Base-by-base conservation (phyloP, 2,113 vertebrate species). In the Paedocypris sp. region DNA sequence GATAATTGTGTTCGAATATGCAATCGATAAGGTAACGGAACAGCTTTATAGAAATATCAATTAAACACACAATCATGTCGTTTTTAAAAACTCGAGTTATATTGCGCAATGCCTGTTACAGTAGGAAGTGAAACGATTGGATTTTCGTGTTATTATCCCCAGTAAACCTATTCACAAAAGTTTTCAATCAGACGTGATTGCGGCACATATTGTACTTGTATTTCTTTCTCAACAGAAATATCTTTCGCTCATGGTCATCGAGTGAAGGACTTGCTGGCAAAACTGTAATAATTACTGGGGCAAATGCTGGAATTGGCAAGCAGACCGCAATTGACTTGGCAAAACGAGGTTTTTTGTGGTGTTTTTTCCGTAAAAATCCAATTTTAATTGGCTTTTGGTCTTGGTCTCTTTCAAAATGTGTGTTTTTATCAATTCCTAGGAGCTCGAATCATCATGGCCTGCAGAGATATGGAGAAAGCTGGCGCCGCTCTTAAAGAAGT, bases 281-380 rank as follows among this genome's bases (percentile, higher is more conserved):
- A 64, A 85, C 82, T 6, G 83, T 75, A 33, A 1, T 86, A 13
- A 84, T 86, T 41, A 86, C 84, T 4, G 84, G 84, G 0, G 82
- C 83, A 8, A 86, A 86, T 69, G 74, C 83, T 1, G 84, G 84
- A 1, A 86, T 86, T 18, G 84, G 84, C 12, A 85, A 84, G 70
- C 77, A 83, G 38, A 74, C 84, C 2, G 82, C 84, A 36, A 69
- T 77, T 10, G 79, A 86, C 67, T 62, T 86, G 72, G 80, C 84
- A 2, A 82, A 75, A 35, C 79, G 84, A 80, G 84, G 84, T 84
- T n/a, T n/a, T n/a, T n/a, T n/a, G n/a, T n/a, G n/a, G n/a, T n/a
- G n/a, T n/a, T n/a, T n/a, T n/a, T n/a, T n/a, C n/a, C n/a, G n/a
- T n/a, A n/a, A n/a, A n/a, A n/a, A n/a, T n/a, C n/a, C n/a, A n/a